Evolutionary conservation across 2,797 vertebrate species (phyloP).

Genomic region (Pterois miles): DNA sequence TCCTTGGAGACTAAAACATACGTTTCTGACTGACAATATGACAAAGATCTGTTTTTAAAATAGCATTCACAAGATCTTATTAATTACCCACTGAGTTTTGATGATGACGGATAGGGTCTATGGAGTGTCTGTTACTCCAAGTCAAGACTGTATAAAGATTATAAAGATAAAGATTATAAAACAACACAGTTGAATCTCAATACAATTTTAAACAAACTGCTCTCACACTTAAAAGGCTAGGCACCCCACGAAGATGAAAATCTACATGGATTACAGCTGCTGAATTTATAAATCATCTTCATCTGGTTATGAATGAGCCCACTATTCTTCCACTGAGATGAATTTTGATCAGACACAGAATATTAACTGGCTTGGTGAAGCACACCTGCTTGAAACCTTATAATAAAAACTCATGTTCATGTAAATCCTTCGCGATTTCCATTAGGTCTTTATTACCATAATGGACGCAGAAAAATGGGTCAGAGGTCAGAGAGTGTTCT

Average conservation of each 20-base stretch:
- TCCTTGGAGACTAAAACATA: background rate
- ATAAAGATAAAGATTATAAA: conserved; percentile 3
- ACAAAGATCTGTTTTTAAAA: conserved; percentile 6
- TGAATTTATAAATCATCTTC: conserved; percentile 23
- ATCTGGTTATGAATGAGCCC: conserved; percentile 22
- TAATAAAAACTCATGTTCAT: conserved; percentile 12
- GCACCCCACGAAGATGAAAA: conserved; percentile 2
- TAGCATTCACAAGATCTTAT: background rate
- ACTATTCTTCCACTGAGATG: conserved; percentile 12
- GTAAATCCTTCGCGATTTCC: background rate
- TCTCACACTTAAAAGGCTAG: background rate
- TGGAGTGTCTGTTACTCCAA: background rate
- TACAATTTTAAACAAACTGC: background rate
- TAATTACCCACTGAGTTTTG: background rate
- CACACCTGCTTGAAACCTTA: conserved; percentile 17
- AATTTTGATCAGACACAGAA: conserved; percentile 33
- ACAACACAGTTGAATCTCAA: conserved; percentile 1
- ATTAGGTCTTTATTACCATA: background rate
- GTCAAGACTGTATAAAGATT: background rate
- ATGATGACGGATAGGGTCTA: background rate
- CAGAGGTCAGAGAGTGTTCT: background rate
- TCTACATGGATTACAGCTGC: conserved; percentile 34
- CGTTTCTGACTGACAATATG: background rate
- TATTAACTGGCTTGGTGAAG: conserved; percentile 2
- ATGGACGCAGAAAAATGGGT: background rate